These are phyloP conservation scores for Eleginops maclovinus DNA, from an alignment of 2,113 vertebrate species.

Conservation along the genomic window DNA sequence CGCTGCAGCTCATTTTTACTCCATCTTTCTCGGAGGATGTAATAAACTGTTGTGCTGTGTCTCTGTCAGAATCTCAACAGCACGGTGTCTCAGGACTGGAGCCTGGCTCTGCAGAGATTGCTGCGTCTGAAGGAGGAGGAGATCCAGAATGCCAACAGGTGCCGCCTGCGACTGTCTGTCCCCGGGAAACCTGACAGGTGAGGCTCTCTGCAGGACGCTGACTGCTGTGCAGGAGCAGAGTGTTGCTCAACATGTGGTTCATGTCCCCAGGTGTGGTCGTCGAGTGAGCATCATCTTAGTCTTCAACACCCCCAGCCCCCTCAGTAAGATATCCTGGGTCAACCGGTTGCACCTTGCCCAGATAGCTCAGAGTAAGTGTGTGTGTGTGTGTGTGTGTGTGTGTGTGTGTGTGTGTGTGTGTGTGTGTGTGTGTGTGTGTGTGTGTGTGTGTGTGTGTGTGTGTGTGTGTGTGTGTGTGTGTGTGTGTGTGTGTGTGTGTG, in stretches of 20 bases:
- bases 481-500: neutral
- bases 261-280: slow-evolving; percentile 33
- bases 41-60: neutral
- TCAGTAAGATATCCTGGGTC: slow-evolving; percentile 57
- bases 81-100: slow-evolving; percentile 64
- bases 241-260: no score
- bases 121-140: slow-evolving; percentile 65
- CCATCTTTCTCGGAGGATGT: neutral
- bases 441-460: slow-evolving; percentile 10
- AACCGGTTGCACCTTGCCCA: slow-evolving; percentile 47
- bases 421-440: neutral
- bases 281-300: slow-evolving; percentile 49
- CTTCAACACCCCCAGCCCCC: slow-evolving; percentile 54
- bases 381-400: slow-evolving; percentile 7
- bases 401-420: slow-evolving; percentile 10
- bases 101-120: slow-evolving; percentile 60
- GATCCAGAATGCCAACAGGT: slow-evolving; percentile 67
- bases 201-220: slow-evolving; percentile 2
- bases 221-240: no score
- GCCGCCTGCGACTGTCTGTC: slow-evolving; percentile 50
- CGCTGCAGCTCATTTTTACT: neutral
- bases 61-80: slow-evolving; percentile 58
- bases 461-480: slow-evolving; percentile 1
- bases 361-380: slow-evolving; percentile 45
- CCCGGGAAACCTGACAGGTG: slow-evolving; percentile 60